A percentile compares a stretch with the other conserved stretches of the same genome.
Conservation (phyloP, 2,888 invertebrate genomes). For the Diaphora mendica region DNA sequence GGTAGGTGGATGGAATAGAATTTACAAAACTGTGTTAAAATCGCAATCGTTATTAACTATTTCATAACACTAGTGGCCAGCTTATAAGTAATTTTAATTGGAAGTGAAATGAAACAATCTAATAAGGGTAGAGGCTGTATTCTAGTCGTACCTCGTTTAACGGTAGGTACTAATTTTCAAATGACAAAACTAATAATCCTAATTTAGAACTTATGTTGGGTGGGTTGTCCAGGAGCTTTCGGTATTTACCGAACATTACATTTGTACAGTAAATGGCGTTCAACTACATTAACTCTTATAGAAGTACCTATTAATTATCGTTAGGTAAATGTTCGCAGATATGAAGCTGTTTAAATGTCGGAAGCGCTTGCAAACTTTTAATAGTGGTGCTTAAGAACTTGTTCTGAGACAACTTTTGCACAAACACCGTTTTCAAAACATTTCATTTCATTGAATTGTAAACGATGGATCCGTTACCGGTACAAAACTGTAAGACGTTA, state of each 20-base stretch:
- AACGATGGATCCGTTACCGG: slow-evolving; percentile 12
- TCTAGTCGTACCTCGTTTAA: slow-evolving; percentile 5
- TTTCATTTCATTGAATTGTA: slow-evolving; percentile 20
- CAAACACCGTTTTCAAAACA: neutral
- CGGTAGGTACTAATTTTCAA: slow-evolving; percentile 39
- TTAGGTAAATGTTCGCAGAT: slow-evolving; percentile 19
- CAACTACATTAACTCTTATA: slow-evolving; percentile 20
- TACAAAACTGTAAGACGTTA: slow-evolving; percentile 1
- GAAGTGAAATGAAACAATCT: slow-evolving; percentile 1
- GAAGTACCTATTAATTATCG: slow-evolving; percentile 16
- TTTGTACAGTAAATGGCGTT: slow-evolving; percentile 3
- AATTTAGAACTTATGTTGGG: slow-evolving; percentile 41
- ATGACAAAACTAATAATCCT: slow-evolving; percentile 47
- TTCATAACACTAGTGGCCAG: neutral
- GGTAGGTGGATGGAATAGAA: too few species aligned
- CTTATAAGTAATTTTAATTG: neutral
- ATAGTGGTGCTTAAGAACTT: neutral
- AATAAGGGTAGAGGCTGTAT: neutral
- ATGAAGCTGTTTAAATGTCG: neutral
- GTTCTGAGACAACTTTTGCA: neutral
- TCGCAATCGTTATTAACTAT: neutral
- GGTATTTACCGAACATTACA: neutral
- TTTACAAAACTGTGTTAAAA: neutral
- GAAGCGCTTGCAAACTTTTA: neutral
- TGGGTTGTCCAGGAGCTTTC: slow-evolving; percentile 30